Conservation (phyloP, 2,888 invertebrate species). For the Doris montereyensis region DNA sequence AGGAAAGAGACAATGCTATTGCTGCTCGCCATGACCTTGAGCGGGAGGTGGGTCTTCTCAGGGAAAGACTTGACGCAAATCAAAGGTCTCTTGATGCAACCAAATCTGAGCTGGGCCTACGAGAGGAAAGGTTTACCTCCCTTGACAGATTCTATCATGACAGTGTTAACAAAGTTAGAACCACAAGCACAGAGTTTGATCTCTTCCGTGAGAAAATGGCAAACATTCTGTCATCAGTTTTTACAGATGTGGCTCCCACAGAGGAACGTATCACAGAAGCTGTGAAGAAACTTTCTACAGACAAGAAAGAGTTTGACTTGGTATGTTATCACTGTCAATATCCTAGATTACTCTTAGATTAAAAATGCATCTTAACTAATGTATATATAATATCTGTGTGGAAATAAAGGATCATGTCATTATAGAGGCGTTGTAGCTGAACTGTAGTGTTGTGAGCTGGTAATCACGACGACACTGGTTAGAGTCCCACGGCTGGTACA, state of each 20-base stretch:
- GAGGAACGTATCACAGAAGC: constrained; percentile 67
- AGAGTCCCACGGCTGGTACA: too few species aligned
- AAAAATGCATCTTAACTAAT: too few species aligned
- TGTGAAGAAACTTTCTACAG: constrained; percentile 52
- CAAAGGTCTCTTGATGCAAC: constrained; percentile 62
- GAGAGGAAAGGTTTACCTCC: constrained; percentile 51
- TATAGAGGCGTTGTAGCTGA: too few species aligned
- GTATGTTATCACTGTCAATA: constrained; percentile 51
- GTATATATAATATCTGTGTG: too few species aligned
- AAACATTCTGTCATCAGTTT: constrained; percentile 58
- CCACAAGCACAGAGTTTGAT: constrained; percentile 52
- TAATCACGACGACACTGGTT: too few species aligned
- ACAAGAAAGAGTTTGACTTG: constrained; percentile 57
- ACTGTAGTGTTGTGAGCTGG: too few species aligned
- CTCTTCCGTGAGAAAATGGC: constrained; percentile 68
- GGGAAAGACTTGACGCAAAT: constrained; percentile 61
- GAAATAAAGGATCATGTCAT: too few species aligned
- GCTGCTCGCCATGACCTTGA: constrained; percentile 59
- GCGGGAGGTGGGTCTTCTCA: constrained; percentile 60
- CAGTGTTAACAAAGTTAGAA: constrained; percentile 50
- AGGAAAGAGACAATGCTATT: constrained; percentile 67
- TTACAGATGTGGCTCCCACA: constrained; percentile 51
- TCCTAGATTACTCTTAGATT: too few species aligned
- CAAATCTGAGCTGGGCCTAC: constrained; percentile 58
- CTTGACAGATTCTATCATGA: constrained; percentile 47